These are phyloP conservation scores for Oryzias dopingdopingensis DNA, from an alignment of 2,797 vertebrate species.

Conservation along the genomic window DNA sequence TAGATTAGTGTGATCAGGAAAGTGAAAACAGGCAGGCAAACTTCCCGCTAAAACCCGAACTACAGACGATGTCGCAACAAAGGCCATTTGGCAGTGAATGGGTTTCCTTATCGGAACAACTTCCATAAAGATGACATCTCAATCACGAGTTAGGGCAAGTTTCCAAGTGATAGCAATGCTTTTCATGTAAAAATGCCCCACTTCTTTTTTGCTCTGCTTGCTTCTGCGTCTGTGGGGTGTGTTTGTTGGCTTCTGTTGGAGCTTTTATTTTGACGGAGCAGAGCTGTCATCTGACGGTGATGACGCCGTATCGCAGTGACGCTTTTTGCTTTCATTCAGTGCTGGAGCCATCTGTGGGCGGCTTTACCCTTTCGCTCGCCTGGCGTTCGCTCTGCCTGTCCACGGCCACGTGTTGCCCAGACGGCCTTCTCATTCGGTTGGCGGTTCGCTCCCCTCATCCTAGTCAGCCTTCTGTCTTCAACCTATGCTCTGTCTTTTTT, in stretches of 20 bases:
- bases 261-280: slow-evolving; percentile 18
- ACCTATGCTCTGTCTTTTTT: slow-evolving; percentile 31
- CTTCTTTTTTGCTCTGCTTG: background rate
- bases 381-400: background rate
- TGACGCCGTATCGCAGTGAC: slow-evolving; percentile 33
- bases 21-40: background rate
- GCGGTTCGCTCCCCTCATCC: slow-evolving; percentile 9
- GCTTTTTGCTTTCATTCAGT: slow-evolving; percentile 43
- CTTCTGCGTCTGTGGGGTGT: slow-evolving; percentile 20
- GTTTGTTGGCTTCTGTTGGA: slow-evolving; percentile 1
- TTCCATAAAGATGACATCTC: slow-evolving; percentile 41
- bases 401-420: background rate
- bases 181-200: slow-evolving; percentile 19
- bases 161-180: slow-evolving; percentile 9
- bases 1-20: no score
- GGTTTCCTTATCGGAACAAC: slow-evolving; percentile 32
- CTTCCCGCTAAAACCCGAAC: background rate
- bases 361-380: slow-evolving; percentile 43
- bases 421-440: background rate
- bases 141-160: slow-evolving; percentile 2
- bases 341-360: slow-evolving; percentile 8
- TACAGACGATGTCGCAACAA: slow-evolving; percentile 12
- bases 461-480: slow-evolving; percentile 20
- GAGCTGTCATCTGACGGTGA: slow-evolving; percentile 19
- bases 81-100: slow-evolving; percentile 34